phyloP scores from a whole-genome alignment of 2,888 invertebrate species.

The Myopa testacea region DNA sequence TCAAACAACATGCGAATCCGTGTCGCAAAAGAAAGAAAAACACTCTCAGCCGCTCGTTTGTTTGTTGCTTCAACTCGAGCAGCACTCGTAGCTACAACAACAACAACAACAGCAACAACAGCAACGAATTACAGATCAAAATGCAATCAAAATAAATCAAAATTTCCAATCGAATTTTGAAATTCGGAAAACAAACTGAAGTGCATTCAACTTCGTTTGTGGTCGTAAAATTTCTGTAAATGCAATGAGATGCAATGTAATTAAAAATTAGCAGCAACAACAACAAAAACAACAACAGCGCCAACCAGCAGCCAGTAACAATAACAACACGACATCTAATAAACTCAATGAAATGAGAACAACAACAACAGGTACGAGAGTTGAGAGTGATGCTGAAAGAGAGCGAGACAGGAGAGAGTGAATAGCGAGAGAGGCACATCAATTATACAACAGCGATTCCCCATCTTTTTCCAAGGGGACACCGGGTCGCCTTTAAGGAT shows the following conservation, averaged over 20 bases:
- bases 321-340: not conserved
- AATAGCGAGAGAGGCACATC: not conserved
- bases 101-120: not conserved
- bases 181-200: slow-evolving; percentile 18
- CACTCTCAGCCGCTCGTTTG: no score
- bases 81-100: not conserved
- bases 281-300: slow-evolving; percentile 2
- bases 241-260: slow-evolving; percentile 23
- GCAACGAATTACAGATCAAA: not conserved
- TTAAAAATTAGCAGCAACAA: slow-evolving; percentile 23
- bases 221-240: slow-evolving; percentile 19
- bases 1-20: no score
- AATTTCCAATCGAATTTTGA: slow-evolving; percentile 3
- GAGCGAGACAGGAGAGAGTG: not conserved
- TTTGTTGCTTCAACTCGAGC: not conserved
- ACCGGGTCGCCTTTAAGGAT: not conserved
- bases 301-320: not conserved
- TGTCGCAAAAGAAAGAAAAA: no score
- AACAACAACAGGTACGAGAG: not conserved
- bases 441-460: not conserved
- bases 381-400: not conserved
- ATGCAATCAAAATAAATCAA: slow-evolving; percentile 29
- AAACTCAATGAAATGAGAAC: not conserved
- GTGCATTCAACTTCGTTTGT: slow-evolving; percentile 13
- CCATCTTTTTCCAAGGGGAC: not conserved